Evolutionary conservation across 1,140 invertebrate species (phyloP).

Genomic region (Camponotus vicinus): DNA sequence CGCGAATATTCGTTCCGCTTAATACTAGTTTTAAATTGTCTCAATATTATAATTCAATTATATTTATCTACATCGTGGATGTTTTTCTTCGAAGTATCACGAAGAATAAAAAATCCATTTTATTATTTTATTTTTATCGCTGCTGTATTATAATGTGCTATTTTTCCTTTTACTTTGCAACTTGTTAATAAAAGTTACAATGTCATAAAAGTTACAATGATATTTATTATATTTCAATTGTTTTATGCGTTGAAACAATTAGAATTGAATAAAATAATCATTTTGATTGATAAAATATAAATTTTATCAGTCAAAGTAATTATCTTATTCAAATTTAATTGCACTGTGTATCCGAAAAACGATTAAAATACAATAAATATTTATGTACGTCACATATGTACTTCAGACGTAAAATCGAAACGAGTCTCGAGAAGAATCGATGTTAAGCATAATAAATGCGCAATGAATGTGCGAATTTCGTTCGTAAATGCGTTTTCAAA

Average conservation of each 20-base stretch:
- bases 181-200: not conserved
- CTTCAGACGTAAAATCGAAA: not conserved
- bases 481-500: not conserved
- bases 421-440: not conserved
- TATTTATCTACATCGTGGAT: not conserved
- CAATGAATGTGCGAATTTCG: not conserved
- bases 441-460: not conserved
- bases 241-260: not conserved
- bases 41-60: not conserved
- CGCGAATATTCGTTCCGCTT: not conserved
- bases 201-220: not conserved
- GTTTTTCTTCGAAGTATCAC: not conserved
- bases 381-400: not conserved
- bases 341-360: not conserved
- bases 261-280: no score
- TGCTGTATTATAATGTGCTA: constrained; percentile 14
- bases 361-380: not conserved
- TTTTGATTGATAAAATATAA: no score
- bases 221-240: not conserved
- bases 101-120: not conserved
- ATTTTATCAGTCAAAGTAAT: not conserved
- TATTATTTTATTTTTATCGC: not conserved
- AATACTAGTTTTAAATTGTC: not conserved
- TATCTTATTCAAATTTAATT: not conserved
- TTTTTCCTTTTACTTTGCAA: not conserved